Base-by-base conservation (phyloP, 2,888 invertebrate genomes). In the Cantharis rustica region DNA sequence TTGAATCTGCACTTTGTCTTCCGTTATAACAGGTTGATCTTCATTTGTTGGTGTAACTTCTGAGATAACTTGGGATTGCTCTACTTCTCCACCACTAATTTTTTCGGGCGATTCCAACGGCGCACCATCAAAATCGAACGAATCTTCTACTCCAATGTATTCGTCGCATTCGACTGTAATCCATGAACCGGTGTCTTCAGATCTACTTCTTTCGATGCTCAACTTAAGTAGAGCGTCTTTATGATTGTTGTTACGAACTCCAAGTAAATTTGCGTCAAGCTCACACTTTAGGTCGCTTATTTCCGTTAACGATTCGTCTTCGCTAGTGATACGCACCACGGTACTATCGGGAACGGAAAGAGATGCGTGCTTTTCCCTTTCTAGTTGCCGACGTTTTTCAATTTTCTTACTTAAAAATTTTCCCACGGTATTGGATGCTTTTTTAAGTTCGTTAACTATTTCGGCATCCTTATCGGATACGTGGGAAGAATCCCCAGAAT, bases 181-280 rank as follows among this genome's bases (percentile, higher is more conserved):
- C 91, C 92, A 93, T 1, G 93, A 93, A 1, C 91, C 91, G 0
- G 93, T 93, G 83, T 93, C 93, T 85, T 93, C 93, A 81, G 93
- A 93, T 82, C 89, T 89, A 77, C 91, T 92, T 3, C 92, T 90
- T 87, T 85, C 89, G 20, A 86, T 85, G 75, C 86, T 88, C 79
- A 87, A 82, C 84, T 86, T 88, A 74, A 84, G 90, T 88, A 82
- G 89, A 88, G 80, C 90, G 9, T 88, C 91, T 89, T 82, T 91
- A 73, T 86, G 85, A 11, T 89, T 89, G 79, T 90, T 90, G 72
- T 79, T 82, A 9, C 47, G 47, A 66, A 91, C 90, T 64, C 88
- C 90, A 61, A 91, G 89, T 69, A 91, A 85, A 70, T 90, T 89
- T 72, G 89, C 86, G 73, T 90, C 91, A 10, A 82, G 77, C 81